Base-by-base conservation (phyloP, 2,797 vertebrate genomes). In the Silurus aristotelis region DNA sequence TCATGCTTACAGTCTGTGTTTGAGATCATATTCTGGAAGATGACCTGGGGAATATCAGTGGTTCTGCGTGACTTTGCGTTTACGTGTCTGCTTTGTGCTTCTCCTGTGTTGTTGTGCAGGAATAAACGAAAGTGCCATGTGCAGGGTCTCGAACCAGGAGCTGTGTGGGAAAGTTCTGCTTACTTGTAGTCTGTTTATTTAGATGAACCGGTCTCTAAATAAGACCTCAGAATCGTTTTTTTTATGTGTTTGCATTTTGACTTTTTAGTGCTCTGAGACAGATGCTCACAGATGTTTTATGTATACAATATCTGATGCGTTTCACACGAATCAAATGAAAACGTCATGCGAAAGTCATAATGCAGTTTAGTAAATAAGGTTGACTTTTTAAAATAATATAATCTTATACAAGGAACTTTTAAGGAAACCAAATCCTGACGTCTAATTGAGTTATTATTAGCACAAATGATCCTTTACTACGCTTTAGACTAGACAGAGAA, bases 171-270 rank as follows among this genome's bases (percentile, higher is more conserved):
- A 81, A 46, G 70, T 82, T 85, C 52, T 85, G 67, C 12, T 52
- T 67, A 38, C 19, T 61, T 70, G 73, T 83, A 56, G 38, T 63
- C 75, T 88, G 83, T 89, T 88, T 87, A 72, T 89, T 88, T 87
- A 81, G 70, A 56, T 58, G 55, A 73, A 77, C 76, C 61, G 20
- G 68, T 81, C 55, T 86, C 56, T 72, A 83, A 84, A 88, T 87
- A 87, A 82, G 85, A 66, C 77, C 84, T 80, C 72, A 17, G 73
- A 82, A 64, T 61, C 58, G 0, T 80, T 72, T 79, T 83, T 67
- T 82, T 79, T 72, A 87, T n/a, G 68, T 86, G 78, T 87, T 84
- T 88, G 86, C 79, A 76, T 88, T 88, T 81, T 85, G 87, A 66
- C 60, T 70, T 83, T 83, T 4, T 25, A 85, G 67, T 72, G 71